phyloP scores from a whole-genome alignment of 2,888 invertebrate genomes.

The Priocnemis perturbator region DNA sequence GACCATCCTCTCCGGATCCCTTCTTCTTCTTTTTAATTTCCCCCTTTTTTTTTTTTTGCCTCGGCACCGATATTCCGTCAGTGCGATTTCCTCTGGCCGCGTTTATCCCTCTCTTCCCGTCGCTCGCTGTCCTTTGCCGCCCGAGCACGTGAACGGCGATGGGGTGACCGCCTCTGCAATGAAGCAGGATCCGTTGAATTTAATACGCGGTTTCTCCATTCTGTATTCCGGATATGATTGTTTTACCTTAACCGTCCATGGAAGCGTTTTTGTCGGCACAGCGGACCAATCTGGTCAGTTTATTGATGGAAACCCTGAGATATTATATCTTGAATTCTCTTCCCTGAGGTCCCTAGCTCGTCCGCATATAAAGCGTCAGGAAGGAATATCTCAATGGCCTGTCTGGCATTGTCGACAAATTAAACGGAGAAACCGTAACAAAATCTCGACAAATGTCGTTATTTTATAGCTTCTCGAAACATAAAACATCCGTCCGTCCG shows the following conservation, averaged over 20 bases:
- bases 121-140: conserved; percentile 11
- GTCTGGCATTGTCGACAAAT: conserved; percentile 45
- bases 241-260: no score
- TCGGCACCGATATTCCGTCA: conserved; percentile 25
- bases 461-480: conserved; percentile 69
- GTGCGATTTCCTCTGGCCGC: conserved; percentile 15
- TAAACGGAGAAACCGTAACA: conserved; percentile 61
- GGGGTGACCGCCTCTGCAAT: neutral
- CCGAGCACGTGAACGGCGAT: neutral
- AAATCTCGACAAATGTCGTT: conserved; percentile 55
- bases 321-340: no score
- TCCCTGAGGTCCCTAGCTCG: no score
- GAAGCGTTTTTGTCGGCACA: no score
- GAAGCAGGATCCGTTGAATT: neutral
- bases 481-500: conserved; percentile 59
- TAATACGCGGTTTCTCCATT: no score
- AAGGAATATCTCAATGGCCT: no score
- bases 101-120: conserved; percentile 7
- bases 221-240: no score
- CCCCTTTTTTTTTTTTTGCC: conserved; percentile 19
- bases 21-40: conserved; percentile 15
- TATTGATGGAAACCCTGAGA: no score
- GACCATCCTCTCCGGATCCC: conserved; percentile 20
- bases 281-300: no score
- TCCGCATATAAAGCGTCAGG: no score